A percentile compares a stretch with the other conserved stretches of the same genome.
Conservation (phyloP, 2,888 invertebrate genomes). For the Steinernema hermaphroditum region DNA sequence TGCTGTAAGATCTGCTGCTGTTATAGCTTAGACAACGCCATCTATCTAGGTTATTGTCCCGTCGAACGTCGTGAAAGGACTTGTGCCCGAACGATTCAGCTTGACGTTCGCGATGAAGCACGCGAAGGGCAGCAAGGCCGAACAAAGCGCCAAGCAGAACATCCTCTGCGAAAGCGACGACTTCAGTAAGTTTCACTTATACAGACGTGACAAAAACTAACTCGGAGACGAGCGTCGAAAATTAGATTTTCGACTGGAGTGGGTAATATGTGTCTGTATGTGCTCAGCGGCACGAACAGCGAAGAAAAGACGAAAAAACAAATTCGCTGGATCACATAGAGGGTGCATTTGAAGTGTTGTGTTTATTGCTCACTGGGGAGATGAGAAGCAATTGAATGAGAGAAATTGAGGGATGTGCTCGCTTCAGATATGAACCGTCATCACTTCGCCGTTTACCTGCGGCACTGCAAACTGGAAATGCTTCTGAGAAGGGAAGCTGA, state of each 20-base stretch:
- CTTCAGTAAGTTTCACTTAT: constrained; percentile 76
- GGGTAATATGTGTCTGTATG: constrained; percentile 11
- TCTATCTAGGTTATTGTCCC: constrained; percentile 74
- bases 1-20: constrained; percentile 73
- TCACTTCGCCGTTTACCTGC: constrained; percentile 93
- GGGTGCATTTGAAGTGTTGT: constrained; percentile 6
- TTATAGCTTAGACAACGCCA: too few relatives aligned
- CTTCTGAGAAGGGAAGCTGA: constrained; percentile 81
- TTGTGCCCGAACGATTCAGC: constrained; percentile 73
- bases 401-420: neutral
- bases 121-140: constrained; percentile 75
- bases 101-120: constrained; percentile 94
- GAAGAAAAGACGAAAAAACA: neutral
- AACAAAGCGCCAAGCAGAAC: constrained; percentile 91
- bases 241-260: constrained; percentile 23
- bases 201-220: constrained; percentile 17
- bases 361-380: neutral
- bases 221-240: constrained; percentile 14
- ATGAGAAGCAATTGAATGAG: neutral
- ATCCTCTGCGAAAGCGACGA: constrained; percentile 95
- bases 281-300: neutral
- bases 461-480: constrained; percentile 93
- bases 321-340: constrained; percentile 5
- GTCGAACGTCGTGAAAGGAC: constrained; percentile 73
- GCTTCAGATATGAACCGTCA: constrained; percentile 94